These are phyloP conservation scores for Acanthosoma haemorrhoidale DNA, from an alignment of 2,888 invertebrate species.

Conservation along the genomic window DNA sequence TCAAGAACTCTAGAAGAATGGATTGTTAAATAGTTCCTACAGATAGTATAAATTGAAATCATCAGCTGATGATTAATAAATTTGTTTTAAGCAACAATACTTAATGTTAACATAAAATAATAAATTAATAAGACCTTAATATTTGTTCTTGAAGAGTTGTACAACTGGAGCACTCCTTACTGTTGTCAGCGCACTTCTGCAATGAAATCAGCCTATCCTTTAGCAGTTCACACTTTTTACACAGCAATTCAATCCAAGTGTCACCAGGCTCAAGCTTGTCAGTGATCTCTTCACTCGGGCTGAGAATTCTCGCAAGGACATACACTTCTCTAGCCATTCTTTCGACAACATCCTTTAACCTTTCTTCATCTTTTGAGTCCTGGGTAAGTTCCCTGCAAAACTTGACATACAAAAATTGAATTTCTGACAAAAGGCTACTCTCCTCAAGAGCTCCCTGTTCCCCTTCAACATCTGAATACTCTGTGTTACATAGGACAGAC, in stretches of 20 bases:
- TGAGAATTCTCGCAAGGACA: constrained; percentile 34
- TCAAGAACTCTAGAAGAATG: no score
- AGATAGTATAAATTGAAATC: no score
- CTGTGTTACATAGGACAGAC: constrained; percentile 59
- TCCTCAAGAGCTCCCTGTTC: constrained; percentile 39
- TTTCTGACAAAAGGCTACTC: constrained; percentile 40
- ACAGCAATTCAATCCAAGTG: constrained; percentile 50
- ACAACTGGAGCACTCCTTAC: constrained; percentile 50
- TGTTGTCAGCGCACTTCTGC: constrained; percentile 45
- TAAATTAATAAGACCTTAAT: constrained; percentile 47
- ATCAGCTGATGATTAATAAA: no score
- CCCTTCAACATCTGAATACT: constrained; percentile 40
- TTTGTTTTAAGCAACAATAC: not conserved
- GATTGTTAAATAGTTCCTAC: no score
- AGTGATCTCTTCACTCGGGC: constrained; percentile 12
- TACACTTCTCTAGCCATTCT: constrained; percentile 41
- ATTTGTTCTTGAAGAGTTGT: constrained; percentile 51
- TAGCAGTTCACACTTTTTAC: constrained; percentile 55
- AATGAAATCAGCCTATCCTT: constrained; percentile 51
- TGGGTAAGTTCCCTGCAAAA: constrained; percentile 40
- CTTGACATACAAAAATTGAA: constrained; percentile 42
- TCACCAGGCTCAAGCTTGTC: constrained; percentile 36
- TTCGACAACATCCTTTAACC: constrained; percentile 40
- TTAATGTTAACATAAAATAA: not conserved
- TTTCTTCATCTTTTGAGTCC: constrained; percentile 38